Percentiles rank a stretch among this genome's conserved stretches.
Conservation (phyloP, 2,113 vertebrate genomes). For the Pristiophorus japonicus region DNA sequence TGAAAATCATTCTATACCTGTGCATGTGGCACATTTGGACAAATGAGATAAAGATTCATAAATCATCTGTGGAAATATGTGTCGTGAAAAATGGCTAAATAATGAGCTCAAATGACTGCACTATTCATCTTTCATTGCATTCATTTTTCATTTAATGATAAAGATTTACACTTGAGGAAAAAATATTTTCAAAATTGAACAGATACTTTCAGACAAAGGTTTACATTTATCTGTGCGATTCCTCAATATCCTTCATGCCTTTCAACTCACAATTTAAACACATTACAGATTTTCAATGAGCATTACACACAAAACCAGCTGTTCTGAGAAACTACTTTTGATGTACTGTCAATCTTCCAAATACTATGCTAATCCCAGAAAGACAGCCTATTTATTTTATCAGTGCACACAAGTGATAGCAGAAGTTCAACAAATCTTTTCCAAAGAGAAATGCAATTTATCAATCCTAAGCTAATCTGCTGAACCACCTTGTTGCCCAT, state of each 20-base stretch:
- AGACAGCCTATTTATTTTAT: slow-evolving; percentile 19
- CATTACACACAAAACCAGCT: not conserved
- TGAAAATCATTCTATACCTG: not conserved
- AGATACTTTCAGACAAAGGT: not conserved
- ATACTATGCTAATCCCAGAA: not conserved
- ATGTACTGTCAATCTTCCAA: slow-evolving; percentile 19
- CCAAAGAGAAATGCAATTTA: slow-evolving; percentile 33
- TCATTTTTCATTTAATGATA: not conserved
- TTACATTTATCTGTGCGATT: not conserved
- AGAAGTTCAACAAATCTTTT: slow-evolving; percentile 21
- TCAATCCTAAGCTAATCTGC: slow-evolving; percentile 20
- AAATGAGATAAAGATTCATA: slow-evolving; percentile 28
- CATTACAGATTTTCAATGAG: not conserved
- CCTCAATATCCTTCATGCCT: not conserved
- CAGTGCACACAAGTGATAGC: not conserved
- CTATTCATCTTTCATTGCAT: not conserved
- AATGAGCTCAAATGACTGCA: not conserved
- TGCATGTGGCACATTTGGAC: not conserved
- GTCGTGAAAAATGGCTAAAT: not conserved
- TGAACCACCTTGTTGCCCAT: slow-evolving; percentile 8
- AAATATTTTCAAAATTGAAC: not conserved
- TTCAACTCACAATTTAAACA: not conserved
- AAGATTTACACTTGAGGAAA: not conserved
- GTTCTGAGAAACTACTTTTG: slow-evolving; percentile 12
- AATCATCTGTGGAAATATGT: slow-evolving; percentile 12